phyloP scores from a whole-genome alignment of 2,113 vertebrate species.

The Fukomys damarensis region DNA sequence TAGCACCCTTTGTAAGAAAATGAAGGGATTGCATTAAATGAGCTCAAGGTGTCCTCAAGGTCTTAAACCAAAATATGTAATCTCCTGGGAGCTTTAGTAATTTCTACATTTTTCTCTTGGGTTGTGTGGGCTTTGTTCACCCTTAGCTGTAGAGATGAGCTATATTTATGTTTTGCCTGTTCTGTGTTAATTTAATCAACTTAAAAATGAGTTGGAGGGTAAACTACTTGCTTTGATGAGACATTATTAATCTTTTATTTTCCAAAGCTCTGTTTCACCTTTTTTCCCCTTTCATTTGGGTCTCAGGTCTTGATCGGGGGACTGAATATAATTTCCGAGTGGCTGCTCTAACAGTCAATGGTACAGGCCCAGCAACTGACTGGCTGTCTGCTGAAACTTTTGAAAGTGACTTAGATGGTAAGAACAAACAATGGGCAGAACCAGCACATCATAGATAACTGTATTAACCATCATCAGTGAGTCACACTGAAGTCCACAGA shows the following conservation, averaged over 20 bases:
- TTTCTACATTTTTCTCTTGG: background rate
- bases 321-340: constrained; percentile 97
- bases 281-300: constrained; percentile 26
- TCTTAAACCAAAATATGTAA: background rate
- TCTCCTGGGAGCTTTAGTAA: background rate
- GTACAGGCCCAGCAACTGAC: constrained; percentile 94
- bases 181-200: constrained; percentile 1
- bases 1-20: constrained; percentile 35
- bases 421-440: constrained; percentile 15
- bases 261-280: background rate
- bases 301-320: constrained; percentile 93
- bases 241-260: background rate
- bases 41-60: background rate
- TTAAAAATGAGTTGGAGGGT: background rate
- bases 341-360: constrained; percentile 94
- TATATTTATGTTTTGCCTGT: background rate
- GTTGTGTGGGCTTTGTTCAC: background rate
- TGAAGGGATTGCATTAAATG: background rate
- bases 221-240: constrained; percentile 4
- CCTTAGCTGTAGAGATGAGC: background rate
- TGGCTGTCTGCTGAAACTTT: constrained; percentile 96
- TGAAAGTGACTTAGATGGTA: constrained; percentile 98
- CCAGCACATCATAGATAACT: no score
- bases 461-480: background rate
- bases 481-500: background rate